A percentile compares a stretch with the other conserved stretches of the same genome.
Conservation (phyloP, 2,113 vertebrate species). For the Dicentrarchus labrax region DNA sequence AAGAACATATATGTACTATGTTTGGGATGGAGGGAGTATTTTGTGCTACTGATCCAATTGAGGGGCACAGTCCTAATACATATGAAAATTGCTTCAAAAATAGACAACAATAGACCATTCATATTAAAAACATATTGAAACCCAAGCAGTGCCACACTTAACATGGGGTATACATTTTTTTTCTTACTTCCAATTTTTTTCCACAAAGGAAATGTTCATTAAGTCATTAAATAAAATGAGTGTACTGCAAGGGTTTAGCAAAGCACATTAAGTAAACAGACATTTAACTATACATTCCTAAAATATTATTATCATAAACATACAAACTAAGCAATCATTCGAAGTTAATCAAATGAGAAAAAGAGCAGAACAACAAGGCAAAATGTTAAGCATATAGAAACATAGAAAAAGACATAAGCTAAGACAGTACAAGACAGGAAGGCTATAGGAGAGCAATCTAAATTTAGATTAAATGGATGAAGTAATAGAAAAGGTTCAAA, state of each 20-base stretch:
- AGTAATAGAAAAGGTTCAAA: constrained; percentile 49
- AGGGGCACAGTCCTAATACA: constrained; percentile 39
- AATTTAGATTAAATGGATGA: constrained; percentile 61
- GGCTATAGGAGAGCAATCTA: constrained; percentile 67
- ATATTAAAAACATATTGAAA: constrained; percentile 76
- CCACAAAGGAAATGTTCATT: constrained; percentile 81
- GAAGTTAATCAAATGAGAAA: constrained; percentile 58
- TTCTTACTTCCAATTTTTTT: constrained; percentile 70
- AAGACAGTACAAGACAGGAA: constrained; percentile 74
- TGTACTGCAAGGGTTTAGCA: constrained; percentile 87
- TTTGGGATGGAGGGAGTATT: constrained; percentile 39
- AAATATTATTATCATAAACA: constrained; percentile 58
- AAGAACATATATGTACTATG: not conserved
- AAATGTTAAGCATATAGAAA: constrained; percentile 75
- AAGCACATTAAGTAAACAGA: constrained; percentile 65
- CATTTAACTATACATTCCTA: constrained; percentile 62
- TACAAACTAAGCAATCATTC: constrained; percentile 49
- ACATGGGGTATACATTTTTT: constrained; percentile 31
- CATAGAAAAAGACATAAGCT: constrained; percentile 84
- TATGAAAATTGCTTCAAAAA: constrained; percentile 27
- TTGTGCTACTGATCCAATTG: constrained; percentile 47
- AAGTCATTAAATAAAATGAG: constrained; percentile 76
- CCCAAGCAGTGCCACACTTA: constrained; percentile 85
- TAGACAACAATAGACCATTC: constrained; percentile 46
- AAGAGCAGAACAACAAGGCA: constrained; percentile 67